Evolutionary conservation across 2,888 invertebrate species (phyloP).

Genomic region (Trichopria drosophilae): DNA sequence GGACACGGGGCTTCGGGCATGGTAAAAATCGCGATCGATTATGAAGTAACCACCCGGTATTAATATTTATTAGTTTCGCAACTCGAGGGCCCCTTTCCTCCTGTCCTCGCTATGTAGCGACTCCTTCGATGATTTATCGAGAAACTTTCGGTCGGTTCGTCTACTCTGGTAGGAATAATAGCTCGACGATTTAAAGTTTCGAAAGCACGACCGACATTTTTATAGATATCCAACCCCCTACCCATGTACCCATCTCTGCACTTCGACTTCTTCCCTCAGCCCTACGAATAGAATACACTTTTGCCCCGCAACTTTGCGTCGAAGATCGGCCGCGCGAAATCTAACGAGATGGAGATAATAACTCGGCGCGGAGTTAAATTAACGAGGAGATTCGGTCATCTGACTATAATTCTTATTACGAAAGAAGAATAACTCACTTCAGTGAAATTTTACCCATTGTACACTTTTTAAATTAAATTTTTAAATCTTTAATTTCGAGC

Average conservation of each 20-base stretch:
- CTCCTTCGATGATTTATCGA: conserved; percentile 48
- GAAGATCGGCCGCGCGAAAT: conserved; percentile 13
- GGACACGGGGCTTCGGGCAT: background rate
- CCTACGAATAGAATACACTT: too few relatives aligned
- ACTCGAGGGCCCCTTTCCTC: conserved; percentile 38
- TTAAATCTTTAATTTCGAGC: too few relatives aligned
- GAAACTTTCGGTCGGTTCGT: conserved; percentile 43
- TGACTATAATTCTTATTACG: conserved; percentile 23
- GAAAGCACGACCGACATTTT: conserved; percentile 43
- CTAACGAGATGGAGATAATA: conserved; percentile 27
- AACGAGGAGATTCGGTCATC: conserved; percentile 22
- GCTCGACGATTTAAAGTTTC: conserved; percentile 46
- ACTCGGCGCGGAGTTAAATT: conserved; percentile 21
- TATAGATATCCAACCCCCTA: conserved; percentile 43
- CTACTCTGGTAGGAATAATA: conserved; percentile 46
- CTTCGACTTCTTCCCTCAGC: too few relatives aligned
- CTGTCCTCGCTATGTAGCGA: conserved; percentile 28
- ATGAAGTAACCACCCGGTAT: conserved; percentile 42
- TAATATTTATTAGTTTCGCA: conserved; percentile 52
- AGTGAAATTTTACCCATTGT: too few relatives aligned
- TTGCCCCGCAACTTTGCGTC: conserved; percentile 1
- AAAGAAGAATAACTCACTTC: too few relatives aligned
- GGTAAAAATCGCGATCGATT: conserved; percentile 38
- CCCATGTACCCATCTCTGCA: too few relatives aligned
- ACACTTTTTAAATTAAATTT: too few relatives aligned